Evolutionary conservation across 2,888 invertebrate species (phyloP), one percentile per base, ranked within the genome.

Genomic region (Idaea straminata): DNA sequence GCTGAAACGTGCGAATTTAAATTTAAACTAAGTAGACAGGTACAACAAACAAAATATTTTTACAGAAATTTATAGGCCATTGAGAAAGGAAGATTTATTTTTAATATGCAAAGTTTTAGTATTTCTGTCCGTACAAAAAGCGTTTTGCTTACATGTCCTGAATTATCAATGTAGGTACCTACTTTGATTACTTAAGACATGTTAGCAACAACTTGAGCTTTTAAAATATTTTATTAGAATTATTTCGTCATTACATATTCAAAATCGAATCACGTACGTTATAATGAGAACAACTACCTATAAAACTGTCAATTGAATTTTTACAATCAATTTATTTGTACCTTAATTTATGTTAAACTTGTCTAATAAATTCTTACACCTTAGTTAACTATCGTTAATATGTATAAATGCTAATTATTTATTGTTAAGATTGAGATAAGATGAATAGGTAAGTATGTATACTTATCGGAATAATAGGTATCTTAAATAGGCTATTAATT

Each of bases 201-300:
- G n/a, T n/a, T n/a, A n/a, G n/a, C n/a, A n/a, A n/a, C n/a, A 47
- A 7, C 4, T 47, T 63, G 67, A 70, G 64, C 65, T 72, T 66
- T 63, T 71, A 68, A 65, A 63, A 72, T 74, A 78, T 76, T 74
- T n/a, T 75, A 76, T 72, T 70, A 66, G 62, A 66, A 61, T 74
- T 74, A 75, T 71, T 67, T 70, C 71, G 69, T 72, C 74, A 76
- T 70, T 68, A 69, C 57, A 25, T 59, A 74, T 79, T 75, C 66
- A 64, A 73, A 81, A 71, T 64, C 77, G 16, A 15, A 59, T 64
- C 71, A 75, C 75, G 77, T 80, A 67, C 61, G 38, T 5, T 69
- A 64, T 74, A 71, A 73, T 77, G 68, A 68, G 64, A 38, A 71
- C 72, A 69, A 66, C 69, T 62, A 69, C 65, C 69, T 62, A 70